Evolutionary conservation across 2,113 vertebrate genomes (phyloP), one percentile per base, ranked within the genome.

Genomic region (Tauraco erythrolophus): DNA sequence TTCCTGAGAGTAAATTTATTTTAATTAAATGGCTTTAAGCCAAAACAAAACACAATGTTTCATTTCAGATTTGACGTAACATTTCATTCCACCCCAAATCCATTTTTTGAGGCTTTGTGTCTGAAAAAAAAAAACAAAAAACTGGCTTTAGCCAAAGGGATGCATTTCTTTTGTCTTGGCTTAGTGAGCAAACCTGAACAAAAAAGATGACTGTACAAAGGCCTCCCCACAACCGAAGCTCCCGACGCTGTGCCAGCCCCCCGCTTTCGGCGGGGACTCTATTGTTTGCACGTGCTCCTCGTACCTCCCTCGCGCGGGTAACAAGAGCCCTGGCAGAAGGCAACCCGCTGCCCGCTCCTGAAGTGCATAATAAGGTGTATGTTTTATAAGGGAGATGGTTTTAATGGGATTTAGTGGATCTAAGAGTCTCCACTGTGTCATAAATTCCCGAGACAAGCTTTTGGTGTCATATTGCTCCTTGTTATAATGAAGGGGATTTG

Each of bases 401-500:
- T 96, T 95, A 97, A 98, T 94, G 92, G 96, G 93, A 83, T 93
- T 92, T 96, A 94, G 96, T 78, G 96, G 96, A 94, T 95, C 94
- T 94, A 33, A 91, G 94, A 92, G 95, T 84, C 97, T 96, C 97
- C 89, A 31, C 93, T 17, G 92, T 76, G 82, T 51, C 95, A 95
- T 97, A 95, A 97, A 98, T 97, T 82, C 89, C 86, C 1, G 45
- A 91, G 96, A 96, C 93, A 77, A 94, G 94, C 94, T 95, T 94
- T 91, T 66, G 93, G 96, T 97, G 97, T 97, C 97, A 90, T 84
- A 48, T 62, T 82, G 94, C 95, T 97, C 51, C 96, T 94, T 50
- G 96, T 72, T 94, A 90, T 96, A 98, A 97, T 96, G 96, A 97
- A 97, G 93, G 88, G 95, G 96, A 97, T 98, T 96, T 94, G 89